Conservation (phyloP, 2,888 invertebrate species). For the Callosobruchus maculatus region DNA sequence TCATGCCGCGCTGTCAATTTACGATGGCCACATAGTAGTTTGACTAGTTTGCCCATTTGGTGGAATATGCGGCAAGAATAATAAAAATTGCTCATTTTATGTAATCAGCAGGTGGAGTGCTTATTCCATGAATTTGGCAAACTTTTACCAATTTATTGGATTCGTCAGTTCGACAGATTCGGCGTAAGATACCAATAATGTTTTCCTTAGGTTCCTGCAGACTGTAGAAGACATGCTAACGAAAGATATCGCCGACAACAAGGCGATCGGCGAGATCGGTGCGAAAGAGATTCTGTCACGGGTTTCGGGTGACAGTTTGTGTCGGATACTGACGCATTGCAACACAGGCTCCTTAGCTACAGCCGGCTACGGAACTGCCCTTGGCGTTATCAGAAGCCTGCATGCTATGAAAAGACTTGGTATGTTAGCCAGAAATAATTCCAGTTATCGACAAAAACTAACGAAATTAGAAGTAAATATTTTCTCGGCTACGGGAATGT, state of each 20-base stretch:
- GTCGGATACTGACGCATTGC: slow-evolving; percentile 89
- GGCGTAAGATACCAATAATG: neutral
- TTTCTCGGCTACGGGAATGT: no score
- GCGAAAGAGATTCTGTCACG: slow-evolving; percentile 70
- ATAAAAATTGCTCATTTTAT: no score
- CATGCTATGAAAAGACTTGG: slow-evolving; percentile 54
- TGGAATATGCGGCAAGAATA: no score
- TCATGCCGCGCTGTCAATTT: no score
- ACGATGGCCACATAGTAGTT: no score
- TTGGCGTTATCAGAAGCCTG: slow-evolving; percentile 89
- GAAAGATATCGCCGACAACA: slow-evolving; percentile 85
- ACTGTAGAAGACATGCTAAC: slow-evolving; percentile 78
- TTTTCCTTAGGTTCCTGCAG: slow-evolving; percentile 62
- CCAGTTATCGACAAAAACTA: no score
- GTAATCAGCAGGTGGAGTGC: no score
- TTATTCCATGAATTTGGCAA: no score
- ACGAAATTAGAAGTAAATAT: no score
- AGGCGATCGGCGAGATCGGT: slow-evolving; percentile 80
- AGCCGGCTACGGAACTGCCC: slow-evolving; percentile 94
- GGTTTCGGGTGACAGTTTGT: slow-evolving; percentile 56
- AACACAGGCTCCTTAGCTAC: slow-evolving; percentile 98
- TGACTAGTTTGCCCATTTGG: no score
- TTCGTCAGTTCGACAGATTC: no score
- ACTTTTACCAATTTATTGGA: no score
- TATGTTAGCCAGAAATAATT: slow-evolving; percentile 19